These are phyloP conservation scores for Zaprionus davidi DNA, from an alignment of 1,140 invertebrate genomes.

Conservation along the genomic window DNA sequence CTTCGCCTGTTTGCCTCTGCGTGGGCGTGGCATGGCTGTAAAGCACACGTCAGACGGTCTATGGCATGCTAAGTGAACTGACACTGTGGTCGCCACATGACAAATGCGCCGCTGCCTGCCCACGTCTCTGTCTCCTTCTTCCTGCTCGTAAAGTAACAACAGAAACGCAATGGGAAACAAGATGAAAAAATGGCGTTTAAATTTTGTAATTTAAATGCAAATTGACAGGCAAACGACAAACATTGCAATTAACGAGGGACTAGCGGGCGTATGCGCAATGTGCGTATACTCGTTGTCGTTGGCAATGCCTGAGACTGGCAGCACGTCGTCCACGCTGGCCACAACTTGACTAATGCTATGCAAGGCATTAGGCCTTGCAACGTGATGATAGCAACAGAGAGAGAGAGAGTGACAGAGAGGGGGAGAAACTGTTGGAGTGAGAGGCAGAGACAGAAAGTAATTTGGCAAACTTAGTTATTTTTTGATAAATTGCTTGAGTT, in stretches of 20 bases:
- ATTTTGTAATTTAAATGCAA: conserved; percentile 83
- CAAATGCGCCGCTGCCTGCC: conserved; percentile 53
- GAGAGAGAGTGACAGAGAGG: neutral
- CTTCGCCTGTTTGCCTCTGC: neutral
- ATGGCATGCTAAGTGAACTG: conserved; percentile 19
- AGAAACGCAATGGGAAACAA: conserved; percentile 16
- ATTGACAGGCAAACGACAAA: conserved; percentile 80
- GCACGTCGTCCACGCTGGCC: neutral
- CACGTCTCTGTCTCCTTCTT: neutral
- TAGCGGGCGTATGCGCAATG: conserved; percentile 74
- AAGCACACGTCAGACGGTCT: conserved; percentile 54
- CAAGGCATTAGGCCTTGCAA: conserved; percentile 61
- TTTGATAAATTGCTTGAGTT: neutral
- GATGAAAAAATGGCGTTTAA: conserved; percentile 61
- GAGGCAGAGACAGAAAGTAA: neutral
- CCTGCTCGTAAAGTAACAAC: conserved; percentile 32
- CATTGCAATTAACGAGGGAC: conserved; percentile 81
- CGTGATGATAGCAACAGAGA: conserved; percentile 21
- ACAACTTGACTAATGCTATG: conserved; percentile 29
- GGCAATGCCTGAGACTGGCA: neutral
- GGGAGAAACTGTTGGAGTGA: neutral
- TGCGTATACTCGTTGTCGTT: conserved; percentile 5
- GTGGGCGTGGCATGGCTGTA: conserved; percentile 19
- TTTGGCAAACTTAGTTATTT: conserved; percentile 1
- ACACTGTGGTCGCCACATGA: conserved; percentile 46